A percentile compares a stretch with the other conserved stretches of the same genome.
Evolutionary conservation across 2,888 invertebrate species (phyloP).

Genomic region (Lycia hirtaria): DNA sequence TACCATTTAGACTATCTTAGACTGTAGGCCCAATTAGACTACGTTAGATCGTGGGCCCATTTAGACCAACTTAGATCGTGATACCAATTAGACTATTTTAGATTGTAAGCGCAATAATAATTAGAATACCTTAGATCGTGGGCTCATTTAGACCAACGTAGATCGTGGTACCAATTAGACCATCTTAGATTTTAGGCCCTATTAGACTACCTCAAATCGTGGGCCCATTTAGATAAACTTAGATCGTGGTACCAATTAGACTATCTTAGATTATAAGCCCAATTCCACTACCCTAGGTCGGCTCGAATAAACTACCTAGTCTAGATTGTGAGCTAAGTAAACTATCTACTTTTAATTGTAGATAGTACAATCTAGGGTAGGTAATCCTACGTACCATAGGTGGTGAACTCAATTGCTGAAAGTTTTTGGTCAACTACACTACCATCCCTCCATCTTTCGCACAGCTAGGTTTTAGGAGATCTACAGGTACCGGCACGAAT

Average conservation of each 20-base stretch:
- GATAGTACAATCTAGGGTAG: too few species aligned
- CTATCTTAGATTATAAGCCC: not conserved
- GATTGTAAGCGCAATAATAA: not conserved
- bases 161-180: too few species aligned
- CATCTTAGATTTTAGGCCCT: too few species aligned
- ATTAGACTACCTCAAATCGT: too few species aligned
- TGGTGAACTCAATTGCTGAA: too few species aligned
- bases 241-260: too few species aligned
- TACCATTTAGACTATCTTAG: not conserved
- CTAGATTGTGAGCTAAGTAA: not conserved
- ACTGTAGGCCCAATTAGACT: not conserved
- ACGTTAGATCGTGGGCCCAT: not conserved
- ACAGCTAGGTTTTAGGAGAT: too few species aligned
- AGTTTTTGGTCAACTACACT: not conserved
- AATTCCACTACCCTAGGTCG: not conserved
- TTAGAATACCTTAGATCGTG: conserved; percentile 71
- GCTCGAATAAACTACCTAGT: not conserved
- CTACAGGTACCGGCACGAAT: too few species aligned
- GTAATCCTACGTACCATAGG: too few species aligned
- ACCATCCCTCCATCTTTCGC: too few species aligned
- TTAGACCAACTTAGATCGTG: not conserved
- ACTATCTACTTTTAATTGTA: not conserved
- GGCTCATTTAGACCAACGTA: conserved; percentile 47
- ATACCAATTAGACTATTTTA: not conserved
- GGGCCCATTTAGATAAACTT: not conserved